Conservation (phyloP, 2,797 vertebrate genomes). For the Aselliscus stoliczkanus region DNA sequence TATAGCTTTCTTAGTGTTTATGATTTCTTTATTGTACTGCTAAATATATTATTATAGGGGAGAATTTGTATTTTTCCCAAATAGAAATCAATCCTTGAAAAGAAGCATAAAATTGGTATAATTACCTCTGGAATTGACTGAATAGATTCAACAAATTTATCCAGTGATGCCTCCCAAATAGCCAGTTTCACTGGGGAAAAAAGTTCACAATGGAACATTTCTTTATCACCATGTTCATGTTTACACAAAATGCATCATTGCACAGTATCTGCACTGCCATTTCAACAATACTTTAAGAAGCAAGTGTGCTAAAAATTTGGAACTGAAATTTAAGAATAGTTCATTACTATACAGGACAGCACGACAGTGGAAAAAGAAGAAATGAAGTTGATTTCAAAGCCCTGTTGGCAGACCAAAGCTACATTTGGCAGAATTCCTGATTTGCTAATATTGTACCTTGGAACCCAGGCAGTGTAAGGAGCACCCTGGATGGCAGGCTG, state of each 20-base stretch:
- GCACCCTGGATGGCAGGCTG: rapidly evolving
- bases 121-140: slow-evolving; percentile 97
- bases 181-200: slow-evolving; percentile 92
- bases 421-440: neutral
- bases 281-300: neutral
- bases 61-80: neutral
- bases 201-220: slow-evolving; percentile 37
- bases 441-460: neutral
- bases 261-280: neutral
- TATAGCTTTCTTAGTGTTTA: neutral
- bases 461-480: neutral
- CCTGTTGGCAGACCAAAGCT: neutral
- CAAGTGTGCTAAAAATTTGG: neutral
- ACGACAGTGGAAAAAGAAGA: neutral
- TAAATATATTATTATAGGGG: neutral
- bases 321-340: neutral
- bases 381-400: neutral
- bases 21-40: neutral
- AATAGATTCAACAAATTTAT: slow-evolving; percentile 97
- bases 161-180: slow-evolving; percentile 95
- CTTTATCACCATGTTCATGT: neutral
- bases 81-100: neutral
- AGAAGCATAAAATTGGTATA: neutral
- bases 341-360: neutral
- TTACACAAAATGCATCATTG: neutral